Evolutionary conservation across 92 coral and sea anemone species (phyloP).

Genomic region (Porites lobata): DNA sequence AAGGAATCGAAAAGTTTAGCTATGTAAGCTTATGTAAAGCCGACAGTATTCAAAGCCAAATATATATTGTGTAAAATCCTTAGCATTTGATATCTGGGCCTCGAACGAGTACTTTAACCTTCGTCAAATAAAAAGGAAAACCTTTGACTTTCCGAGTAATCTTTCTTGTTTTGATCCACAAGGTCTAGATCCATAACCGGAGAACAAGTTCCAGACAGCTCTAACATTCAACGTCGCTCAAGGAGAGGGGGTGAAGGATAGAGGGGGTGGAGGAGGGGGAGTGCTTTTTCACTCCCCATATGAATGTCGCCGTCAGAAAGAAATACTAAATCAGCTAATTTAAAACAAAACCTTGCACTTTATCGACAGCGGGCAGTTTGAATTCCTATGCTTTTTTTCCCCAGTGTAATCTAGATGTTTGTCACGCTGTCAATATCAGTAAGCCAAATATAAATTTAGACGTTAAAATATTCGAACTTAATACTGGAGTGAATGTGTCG

Average conservation of each 20-base stretch:
- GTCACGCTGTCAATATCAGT: neutral
- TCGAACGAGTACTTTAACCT: too few relatives aligned
- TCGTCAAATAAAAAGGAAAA: too few relatives aligned
- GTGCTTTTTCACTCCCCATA: neutral
- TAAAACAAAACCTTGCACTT: neutral
- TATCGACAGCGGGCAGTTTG: neutral
- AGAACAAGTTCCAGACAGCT: neutral
- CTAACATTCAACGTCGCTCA: neutral
- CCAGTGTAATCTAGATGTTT: neutral
- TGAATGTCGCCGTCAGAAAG: neutral
- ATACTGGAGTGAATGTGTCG: too few relatives aligned
- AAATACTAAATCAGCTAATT: neutral
- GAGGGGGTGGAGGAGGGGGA: neutral
- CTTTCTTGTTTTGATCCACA: neutral
- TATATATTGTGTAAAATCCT: too few relatives aligned
- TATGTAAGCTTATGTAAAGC: too few relatives aligned
- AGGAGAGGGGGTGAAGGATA: neutral
- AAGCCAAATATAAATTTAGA: too few relatives aligned
- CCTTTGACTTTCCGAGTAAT: too few relatives aligned
- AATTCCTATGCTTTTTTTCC: too few relatives aligned
- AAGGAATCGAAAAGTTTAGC: too few relatives aligned
- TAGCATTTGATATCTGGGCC: too few relatives aligned
- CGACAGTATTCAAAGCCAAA: too few relatives aligned
- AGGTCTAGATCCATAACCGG: neutral
- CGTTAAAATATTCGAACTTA: neutral